Conservation (phyloP, 2,797 vertebrate genomes). For the Eulemur mongoz region DNA sequence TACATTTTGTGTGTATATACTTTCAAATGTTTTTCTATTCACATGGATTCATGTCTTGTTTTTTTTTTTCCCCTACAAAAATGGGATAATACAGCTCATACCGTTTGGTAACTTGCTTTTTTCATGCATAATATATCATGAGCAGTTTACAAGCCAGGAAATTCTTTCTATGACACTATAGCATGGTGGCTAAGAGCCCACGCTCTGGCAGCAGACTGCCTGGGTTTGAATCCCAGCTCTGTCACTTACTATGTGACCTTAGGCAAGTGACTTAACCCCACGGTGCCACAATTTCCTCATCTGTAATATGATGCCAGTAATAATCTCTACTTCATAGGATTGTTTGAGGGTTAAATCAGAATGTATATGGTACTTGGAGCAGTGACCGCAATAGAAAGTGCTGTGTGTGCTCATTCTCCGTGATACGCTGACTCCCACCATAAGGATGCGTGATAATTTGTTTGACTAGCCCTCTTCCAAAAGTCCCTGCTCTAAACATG, state of each 20-base stretch:
- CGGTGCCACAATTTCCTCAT: background rate
- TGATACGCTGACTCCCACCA: background rate
- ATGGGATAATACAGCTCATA: background rate
- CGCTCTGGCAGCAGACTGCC: background rate
- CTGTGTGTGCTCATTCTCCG: background rate
- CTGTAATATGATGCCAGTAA: background rate
- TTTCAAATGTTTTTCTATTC: background rate
- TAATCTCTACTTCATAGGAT: background rate
- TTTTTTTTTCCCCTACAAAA: background rate
- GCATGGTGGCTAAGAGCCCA: background rate
- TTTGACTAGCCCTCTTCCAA: background rate
- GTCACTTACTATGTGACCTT: background rate
- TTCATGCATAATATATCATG: background rate
- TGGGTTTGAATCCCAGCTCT: slow-evolving; percentile 6
- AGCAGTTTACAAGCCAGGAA: background rate
- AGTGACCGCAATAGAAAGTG: background rate
- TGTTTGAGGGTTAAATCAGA: background rate
- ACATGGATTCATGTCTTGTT: background rate
- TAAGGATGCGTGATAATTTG: background rate
- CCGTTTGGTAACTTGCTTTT: background rate
- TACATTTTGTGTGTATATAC: background rate
- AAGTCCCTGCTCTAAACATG: background rate
- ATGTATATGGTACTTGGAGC: background rate
- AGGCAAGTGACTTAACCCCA: background rate
- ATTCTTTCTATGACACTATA: background rate